Evolutionary conservation across 2,113 vertebrate species (phyloP).

Genomic region (Bolborhynchus lineola): DNA sequence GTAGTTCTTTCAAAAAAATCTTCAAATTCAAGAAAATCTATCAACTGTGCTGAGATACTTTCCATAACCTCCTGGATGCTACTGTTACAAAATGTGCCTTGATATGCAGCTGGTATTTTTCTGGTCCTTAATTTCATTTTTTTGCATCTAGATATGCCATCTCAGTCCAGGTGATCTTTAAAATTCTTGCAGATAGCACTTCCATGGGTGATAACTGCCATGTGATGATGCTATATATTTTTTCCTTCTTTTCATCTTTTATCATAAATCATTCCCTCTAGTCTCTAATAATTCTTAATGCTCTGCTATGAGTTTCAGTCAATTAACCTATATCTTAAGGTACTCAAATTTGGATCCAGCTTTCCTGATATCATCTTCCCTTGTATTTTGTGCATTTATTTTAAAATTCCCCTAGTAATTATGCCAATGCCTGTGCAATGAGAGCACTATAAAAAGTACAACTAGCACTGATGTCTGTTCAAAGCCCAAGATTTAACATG

Average conservation of each 20-base stretch:
- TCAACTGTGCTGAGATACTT: neutral
- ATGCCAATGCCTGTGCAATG: neutral
- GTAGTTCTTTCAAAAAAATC: neutral
- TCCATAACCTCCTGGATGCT: neutral
- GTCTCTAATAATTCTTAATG: neutral
- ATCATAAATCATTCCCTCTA: neutral
- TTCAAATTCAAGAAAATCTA: neutral
- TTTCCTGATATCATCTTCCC: neutral
- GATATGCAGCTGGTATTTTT: neutral
- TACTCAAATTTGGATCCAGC: neutral
- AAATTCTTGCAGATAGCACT: neutral
- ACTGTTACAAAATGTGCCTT: neutral
- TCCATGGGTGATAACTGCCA: neutral
- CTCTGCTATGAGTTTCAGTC: neutral
- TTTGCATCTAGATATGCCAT: neutral
- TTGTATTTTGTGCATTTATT: neutral
- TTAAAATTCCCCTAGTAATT: neutral
- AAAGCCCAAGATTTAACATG: neutral
- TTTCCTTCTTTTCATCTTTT: neutral
- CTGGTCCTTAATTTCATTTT: neutral
- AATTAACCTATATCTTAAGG: conserved; percentile 5
- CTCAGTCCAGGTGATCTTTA: neutral
- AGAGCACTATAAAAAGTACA: neutral
- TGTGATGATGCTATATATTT: neutral
- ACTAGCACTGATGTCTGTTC: neutral